Evolutionary conservation across 2,113 vertebrate genomes (phyloP).

Genomic region (Camelus dromedarius): DNA sequence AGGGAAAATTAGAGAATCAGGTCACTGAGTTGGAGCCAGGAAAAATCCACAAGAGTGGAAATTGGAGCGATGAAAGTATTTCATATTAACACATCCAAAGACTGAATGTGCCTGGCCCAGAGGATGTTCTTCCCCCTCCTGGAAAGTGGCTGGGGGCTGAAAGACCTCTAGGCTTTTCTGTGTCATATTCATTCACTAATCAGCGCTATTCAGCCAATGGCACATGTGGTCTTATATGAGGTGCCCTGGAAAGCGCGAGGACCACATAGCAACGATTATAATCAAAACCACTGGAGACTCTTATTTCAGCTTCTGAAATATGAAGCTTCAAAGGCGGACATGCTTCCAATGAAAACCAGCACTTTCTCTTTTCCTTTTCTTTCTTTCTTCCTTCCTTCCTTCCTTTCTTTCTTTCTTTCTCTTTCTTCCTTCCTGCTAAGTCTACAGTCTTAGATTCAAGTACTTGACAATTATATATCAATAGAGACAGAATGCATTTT

Average conservation of each 20-base stretch:
- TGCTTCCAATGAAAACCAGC: not conserved
- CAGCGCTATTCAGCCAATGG: slow-evolving; percentile 75
- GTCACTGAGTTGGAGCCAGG: slow-evolving; percentile 87
- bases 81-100: slow-evolving; percentile 83
- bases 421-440: not conserved
- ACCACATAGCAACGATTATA: slow-evolving; percentile 47
- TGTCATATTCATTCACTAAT: slow-evolving; percentile 79
- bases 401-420: not conserved
- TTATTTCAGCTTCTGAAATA: slow-evolving; percentile 66
- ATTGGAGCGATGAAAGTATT: slow-evolving; percentile 85
- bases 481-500: slow-evolving; percentile 48
- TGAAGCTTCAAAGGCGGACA: slow-evolving; percentile 57
- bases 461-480: slow-evolving; percentile 52
- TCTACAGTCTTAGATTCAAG: slow-evolving; percentile 47
- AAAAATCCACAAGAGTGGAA: slow-evolving; percentile 87
- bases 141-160: slow-evolving; percentile 75
- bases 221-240: slow-evolving; percentile 64
- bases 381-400: not conserved
- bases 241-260: slow-evolving; percentile 74
- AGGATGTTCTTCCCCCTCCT: slow-evolving; percentile 75
- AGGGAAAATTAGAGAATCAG: slow-evolving; percentile 85
- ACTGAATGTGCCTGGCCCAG: slow-evolving; percentile 80
- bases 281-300: slow-evolving; percentile 75
- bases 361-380: not conserved
- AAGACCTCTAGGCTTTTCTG: slow-evolving; percentile 81